These are phyloP conservation scores for Mallotus villosus DNA, from an alignment of 2,797 vertebrate species.

Conservation along the genomic window DNA sequence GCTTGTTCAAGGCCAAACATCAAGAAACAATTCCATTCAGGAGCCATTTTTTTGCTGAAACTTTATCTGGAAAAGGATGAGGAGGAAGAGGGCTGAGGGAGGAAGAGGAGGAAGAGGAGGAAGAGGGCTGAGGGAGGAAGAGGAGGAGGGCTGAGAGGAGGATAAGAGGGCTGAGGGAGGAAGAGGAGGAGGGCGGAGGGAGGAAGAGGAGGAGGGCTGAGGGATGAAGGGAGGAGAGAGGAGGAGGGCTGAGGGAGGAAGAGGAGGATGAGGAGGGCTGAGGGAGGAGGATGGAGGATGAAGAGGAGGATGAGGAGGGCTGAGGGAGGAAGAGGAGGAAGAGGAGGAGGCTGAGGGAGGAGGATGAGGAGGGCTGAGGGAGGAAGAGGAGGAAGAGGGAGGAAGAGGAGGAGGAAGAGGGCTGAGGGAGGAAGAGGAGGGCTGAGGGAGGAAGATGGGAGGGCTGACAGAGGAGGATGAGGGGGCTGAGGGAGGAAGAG, in stretches of 20 bases:
- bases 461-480: not conserved
- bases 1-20: too few species aligned
- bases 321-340: not conserved
- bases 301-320: not conserved
- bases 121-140: constrained; percentile 8
- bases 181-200: not conserved
- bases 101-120: constrained; percentile 40
- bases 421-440: too few species aligned
- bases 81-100: constrained; percentile 61
- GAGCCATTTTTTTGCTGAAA: too few species aligned
- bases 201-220: not conserved
- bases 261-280: not conserved
- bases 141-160: constrained; percentile 37
- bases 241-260: not conserved
- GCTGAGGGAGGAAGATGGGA: not conserved
- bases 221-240: not conserved
- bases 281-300: not conserved
- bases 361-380: too few species aligned
- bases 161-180: constrained; percentile 16
- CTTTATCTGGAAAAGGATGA: constrained; percentile 17
- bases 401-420: not conserved
- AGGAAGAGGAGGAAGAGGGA: not conserved
- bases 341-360: not conserved
- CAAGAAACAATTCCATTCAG: too few species aligned
- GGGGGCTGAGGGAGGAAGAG: not conserved